A percentile compares a stretch with the other conserved stretches of the same genome.
Conservation (phyloP, 1,140 invertebrate genomes). For the Macrotrachela quadricornifera region DNA sequence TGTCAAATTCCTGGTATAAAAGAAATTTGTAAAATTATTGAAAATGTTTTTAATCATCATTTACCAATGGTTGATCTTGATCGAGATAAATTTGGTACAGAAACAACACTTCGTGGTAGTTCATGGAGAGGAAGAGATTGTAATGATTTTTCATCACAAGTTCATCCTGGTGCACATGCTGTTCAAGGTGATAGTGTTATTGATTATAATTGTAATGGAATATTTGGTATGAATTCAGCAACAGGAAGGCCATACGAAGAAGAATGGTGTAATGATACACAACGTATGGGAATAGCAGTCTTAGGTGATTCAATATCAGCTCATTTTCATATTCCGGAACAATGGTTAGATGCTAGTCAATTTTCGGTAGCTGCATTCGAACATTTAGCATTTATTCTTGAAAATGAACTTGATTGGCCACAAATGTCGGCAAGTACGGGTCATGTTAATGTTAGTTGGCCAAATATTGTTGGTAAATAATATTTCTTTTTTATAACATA, state of each 20-base stretch:
- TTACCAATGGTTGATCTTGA: constrained; percentile 19
- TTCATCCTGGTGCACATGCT: constrained; percentile 29
- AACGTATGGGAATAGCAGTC: constrained; percentile 28
- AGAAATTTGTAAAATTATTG: no score
- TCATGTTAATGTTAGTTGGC: constrained; percentile 15
- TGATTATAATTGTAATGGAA: constrained; percentile 36
- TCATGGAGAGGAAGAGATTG: constrained; percentile 35
- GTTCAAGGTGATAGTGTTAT: constrained; percentile 17
- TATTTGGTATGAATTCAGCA: constrained; percentile 14
- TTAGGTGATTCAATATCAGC: constrained; percentile 35
- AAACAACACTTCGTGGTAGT: constrained; percentile 23
- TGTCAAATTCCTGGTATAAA: no score
- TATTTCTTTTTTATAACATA: not conserved
- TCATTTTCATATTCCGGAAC: constrained; percentile 34
- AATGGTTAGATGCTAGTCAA: constrained; percentile 24
- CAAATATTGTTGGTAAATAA: constrained; percentile 16
- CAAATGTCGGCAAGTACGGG: constrained; percentile 33
- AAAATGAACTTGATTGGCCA: constrained; percentile 36
- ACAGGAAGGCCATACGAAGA: constrained; percentile 23
- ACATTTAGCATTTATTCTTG: constrained; percentile 23
- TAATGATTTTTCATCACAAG: constrained; percentile 20
- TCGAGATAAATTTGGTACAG: constrained; percentile 10
- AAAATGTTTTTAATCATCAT: constrained; percentile 13
- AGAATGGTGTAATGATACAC: constrained; percentile 22
- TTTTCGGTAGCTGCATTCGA: constrained; percentile 20